Evolutionary conservation across 2,888 invertebrate genomes (phyloP).

Genomic region (Geophilus truncorum): DNA sequence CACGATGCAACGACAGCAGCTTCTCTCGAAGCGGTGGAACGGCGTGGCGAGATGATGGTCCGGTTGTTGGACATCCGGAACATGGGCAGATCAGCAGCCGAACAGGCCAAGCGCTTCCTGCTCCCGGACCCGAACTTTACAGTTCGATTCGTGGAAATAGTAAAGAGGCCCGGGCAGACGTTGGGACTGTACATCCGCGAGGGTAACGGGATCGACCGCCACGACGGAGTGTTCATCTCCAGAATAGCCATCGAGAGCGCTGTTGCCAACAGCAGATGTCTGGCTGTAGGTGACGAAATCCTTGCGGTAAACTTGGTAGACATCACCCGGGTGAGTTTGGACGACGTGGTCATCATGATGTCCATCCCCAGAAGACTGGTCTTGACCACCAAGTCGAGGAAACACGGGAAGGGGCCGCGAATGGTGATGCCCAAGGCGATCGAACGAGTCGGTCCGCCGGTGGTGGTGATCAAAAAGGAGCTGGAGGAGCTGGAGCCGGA

Average conservation of each 20-base stretch:
- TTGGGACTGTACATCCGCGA: slow-evolving; percentile 96
- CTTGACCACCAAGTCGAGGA: slow-evolving; percentile 76
- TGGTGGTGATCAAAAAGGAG: slow-evolving; percentile 81
- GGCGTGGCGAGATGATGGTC: slow-evolving; percentile 87
- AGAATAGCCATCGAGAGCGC: slow-evolving; percentile 92
- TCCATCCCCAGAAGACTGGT: slow-evolving; percentile 94
- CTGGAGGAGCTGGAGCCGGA: slow-evolving; percentile 72
- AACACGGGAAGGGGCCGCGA: slow-evolving; percentile 40
- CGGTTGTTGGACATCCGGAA: slow-evolving; percentile 81
- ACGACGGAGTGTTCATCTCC: slow-evolving; percentile 97
- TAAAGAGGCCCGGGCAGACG: slow-evolving; percentile 97
- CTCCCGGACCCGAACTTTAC: slow-evolving; percentile 68
- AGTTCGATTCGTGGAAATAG: slow-evolving; percentile 92
- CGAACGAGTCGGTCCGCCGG: slow-evolving; percentile 69
- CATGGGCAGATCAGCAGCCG: slow-evolving; percentile 78
- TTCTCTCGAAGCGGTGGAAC: slow-evolving; percentile 85
- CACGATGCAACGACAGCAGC: slow-evolving; percentile 89
- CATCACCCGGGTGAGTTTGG: slow-evolving; percentile 94
- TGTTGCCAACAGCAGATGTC: slow-evolving; percentile 93
- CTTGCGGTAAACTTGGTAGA: slow-evolving; percentile 96
- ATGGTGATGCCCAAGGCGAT: slow-evolving; percentile 30
- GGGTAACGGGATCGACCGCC: slow-evolving; percentile 93
- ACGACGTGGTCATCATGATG: slow-evolving; percentile 99
- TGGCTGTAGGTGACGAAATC: slow-evolving; percentile 96
- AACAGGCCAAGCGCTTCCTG: slow-evolving; percentile 81